phyloP scores from a whole-genome alignment of 2,888 invertebrate genomes.

The Neoitamus cyanurus region DNA sequence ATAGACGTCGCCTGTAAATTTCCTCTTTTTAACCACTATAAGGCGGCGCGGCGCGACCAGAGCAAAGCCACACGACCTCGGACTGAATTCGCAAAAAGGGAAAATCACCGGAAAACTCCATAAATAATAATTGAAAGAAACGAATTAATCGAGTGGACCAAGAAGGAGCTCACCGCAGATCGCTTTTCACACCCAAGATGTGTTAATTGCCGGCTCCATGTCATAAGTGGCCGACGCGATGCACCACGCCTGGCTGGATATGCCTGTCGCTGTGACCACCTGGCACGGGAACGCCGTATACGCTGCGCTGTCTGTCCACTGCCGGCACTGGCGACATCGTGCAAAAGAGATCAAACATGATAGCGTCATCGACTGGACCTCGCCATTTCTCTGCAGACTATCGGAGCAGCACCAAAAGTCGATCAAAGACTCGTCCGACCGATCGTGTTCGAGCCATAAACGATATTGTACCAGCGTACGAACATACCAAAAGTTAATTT shows the following conservation, averaged over 20 bases:
- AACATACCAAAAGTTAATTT: conserved; percentile 14
- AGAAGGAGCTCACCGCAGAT: not conserved
- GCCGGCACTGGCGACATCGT: not conserved
- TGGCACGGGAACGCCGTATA: not conserved
- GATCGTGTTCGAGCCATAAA: not conserved
- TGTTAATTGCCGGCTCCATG: conserved; percentile 17
- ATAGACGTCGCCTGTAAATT: too few species aligned
- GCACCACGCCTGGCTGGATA: not conserved
- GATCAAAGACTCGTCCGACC: not conserved
- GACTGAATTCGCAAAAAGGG: too few species aligned
- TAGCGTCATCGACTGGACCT: not conserved
- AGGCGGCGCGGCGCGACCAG: too few species aligned
- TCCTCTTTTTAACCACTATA: too few species aligned
- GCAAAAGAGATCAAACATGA: not conserved
- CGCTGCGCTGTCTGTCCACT: too few species aligned
- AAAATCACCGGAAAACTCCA: conserved; percentile 3
- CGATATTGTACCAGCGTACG: not conserved
- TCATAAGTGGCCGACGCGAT: not conserved
- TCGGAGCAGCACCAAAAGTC: not conserved
- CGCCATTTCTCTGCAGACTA: not conserved
- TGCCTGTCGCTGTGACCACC: not conserved
- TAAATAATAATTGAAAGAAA: conserved; percentile 10
- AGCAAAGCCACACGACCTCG: too few species aligned
- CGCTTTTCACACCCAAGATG: not conserved
- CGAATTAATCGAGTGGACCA: not conserved